These are phyloP conservation scores for Myrmecophaga tridactyla DNA, from an alignment of 2,113 vertebrate species.

Conservation along the genomic window DNA sequence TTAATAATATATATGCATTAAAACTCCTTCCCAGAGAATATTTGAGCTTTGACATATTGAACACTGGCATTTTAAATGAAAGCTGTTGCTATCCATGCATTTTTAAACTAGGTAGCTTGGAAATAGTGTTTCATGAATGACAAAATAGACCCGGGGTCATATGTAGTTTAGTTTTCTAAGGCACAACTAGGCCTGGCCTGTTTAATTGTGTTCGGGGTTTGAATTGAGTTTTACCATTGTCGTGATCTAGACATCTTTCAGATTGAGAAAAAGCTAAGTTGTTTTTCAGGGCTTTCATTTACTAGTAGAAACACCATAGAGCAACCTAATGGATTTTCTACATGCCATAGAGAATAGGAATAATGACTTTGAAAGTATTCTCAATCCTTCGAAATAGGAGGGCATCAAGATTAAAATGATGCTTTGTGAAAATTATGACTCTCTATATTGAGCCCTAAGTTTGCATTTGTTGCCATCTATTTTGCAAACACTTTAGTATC, in stretches of 20 bases:
- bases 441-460: background rate
- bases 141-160: constrained; percentile 46
- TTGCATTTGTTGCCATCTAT: background rate
- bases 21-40: constrained; percentile 78
- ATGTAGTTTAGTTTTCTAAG: constrained; percentile 59
- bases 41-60: constrained; percentile 82
- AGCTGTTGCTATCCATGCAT: constrained; percentile 73
- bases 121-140: constrained; percentile 65
- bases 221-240: constrained; percentile 27
- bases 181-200: constrained; percentile 53
- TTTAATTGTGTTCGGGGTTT: constrained; percentile 57
- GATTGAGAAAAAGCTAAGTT: background rate
- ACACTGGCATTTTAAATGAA: constrained; percentile 81
- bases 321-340: background rate
- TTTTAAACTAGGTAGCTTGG: constrained; percentile 73
- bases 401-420: background rate
- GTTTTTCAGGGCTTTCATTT: background rate
- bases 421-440: background rate
- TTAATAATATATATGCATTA: constrained; percentile 82
- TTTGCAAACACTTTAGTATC: background rate
- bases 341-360: background rate
- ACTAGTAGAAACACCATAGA: background rate
- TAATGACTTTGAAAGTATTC: background rate
- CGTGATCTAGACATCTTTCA: constrained; percentile 38
- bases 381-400: background rate